These are phyloP conservation scores for Holotrichia oblita DNA, from an alignment of 1,140 invertebrate genomes.

Conservation along the genomic window DNA sequence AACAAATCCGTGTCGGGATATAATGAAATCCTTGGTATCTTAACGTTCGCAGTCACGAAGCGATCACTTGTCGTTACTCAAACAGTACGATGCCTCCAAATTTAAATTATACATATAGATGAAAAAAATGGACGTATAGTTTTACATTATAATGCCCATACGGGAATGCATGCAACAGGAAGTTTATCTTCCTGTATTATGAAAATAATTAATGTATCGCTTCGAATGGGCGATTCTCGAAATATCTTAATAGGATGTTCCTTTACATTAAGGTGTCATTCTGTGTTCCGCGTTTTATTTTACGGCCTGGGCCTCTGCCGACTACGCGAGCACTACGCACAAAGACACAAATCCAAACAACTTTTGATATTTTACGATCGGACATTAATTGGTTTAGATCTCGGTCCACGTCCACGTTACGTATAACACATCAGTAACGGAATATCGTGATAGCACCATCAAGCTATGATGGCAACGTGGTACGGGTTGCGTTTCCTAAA, in stretches of 20 bases:
- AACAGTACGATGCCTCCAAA: too few relatives aligned
- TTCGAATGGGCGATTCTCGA: constrained; percentile 27
- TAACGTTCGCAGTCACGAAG: too few relatives aligned
- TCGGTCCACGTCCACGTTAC: not conserved
- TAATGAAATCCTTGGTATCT: too few relatives aligned
- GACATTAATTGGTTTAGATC: constrained; percentile 36
- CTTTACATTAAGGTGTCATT: constrained; percentile 33
- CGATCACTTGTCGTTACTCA: too few relatives aligned
- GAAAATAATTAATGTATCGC: constrained; percentile 35
- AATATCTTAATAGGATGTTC: constrained; percentile 37
- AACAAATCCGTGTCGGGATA: too few relatives aligned
- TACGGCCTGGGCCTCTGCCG: constrained; percentile 11
- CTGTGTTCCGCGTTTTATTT: constrained; percentile 26
- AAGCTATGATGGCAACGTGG: not conserved
- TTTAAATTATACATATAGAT: too few relatives aligned
- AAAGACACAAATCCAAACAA: constrained; percentile 32
- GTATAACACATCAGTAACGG: not conserved
- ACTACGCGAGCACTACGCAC: constrained; percentile 10
- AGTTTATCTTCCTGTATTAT: constrained; percentile 37
- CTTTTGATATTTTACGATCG: constrained; percentile 36
- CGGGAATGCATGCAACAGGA: constrained; percentile 16
- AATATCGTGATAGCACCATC: not conserved
- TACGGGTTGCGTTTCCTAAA: constrained; percentile 7
- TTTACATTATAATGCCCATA: not conserved
- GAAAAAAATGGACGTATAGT: too few relatives aligned